Conservation (phyloP, 2,797 vertebrate species). For the Argentina silus region DNA sequence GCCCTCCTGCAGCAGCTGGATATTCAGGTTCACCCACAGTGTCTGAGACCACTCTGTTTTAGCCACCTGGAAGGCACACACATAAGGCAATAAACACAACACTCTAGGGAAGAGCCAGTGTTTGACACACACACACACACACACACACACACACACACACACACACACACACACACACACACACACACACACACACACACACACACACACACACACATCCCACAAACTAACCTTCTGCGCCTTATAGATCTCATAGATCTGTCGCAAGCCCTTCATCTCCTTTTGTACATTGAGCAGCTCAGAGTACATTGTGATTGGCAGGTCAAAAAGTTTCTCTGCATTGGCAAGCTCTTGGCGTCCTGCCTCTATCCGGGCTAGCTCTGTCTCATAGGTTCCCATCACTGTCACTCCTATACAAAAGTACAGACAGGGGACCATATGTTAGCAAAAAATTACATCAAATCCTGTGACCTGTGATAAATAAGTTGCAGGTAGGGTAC, state of each 20-base stretch:
- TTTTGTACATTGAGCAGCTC: slow-evolving; percentile 84
- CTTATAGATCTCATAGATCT: slow-evolving; percentile 86
- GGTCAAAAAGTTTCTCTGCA: slow-evolving; percentile 89
- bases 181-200: not conserved
- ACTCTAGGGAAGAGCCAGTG: not conserved
- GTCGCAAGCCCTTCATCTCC: slow-evolving; percentile 83
- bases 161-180: not conserved
- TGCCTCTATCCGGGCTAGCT: slow-evolving; percentile 79
- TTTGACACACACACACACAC: not conserved
- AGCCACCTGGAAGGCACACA: slow-evolving; percentile 74
- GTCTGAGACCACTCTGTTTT: slow-evolving; percentile 94
- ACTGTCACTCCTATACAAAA: slow-evolving; percentile 78
- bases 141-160: slow-evolving; percentile 1
- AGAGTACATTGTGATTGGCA: slow-evolving; percentile 83
- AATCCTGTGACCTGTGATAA: not conserved
- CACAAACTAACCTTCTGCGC: slow-evolving; percentile 77
- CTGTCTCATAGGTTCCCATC: slow-evolving; percentile 80
- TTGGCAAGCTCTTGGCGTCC: slow-evolving; percentile 81
- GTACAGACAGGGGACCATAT: not conserved
- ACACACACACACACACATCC: not conserved
- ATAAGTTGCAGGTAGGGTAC: not conserved
- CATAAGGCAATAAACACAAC: not conserved
- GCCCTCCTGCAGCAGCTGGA: slow-evolving; percentile 90
- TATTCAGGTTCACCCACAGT: slow-evolving; percentile 90
- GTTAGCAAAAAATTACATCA: not conserved